Evolutionary conservation across 2,888 invertebrate genomes (phyloP), one percentile per base, ranked within the genome.

Genomic region (Unio delphinus): DNA sequence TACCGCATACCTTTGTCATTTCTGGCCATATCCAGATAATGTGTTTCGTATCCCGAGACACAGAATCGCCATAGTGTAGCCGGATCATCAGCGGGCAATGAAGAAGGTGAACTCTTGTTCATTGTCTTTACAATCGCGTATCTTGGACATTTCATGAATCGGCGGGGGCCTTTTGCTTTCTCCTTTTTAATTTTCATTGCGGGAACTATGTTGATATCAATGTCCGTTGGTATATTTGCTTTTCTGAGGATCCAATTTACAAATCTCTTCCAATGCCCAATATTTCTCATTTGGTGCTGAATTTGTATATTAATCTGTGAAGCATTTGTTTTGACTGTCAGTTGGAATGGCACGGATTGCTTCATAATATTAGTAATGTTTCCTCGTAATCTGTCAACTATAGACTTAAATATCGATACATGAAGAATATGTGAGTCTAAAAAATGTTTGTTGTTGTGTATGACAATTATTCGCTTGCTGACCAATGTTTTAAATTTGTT

Each of bases 191-290:
- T 23, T 4, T 74, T 61, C 15, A 81, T 45, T 1, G 74, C 79
- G 5, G 81, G 81, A 6, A 81, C 78, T 56, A 81, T 64, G 58
- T 81, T 79, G 1, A 81, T 63, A 68, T 81, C 79, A 45, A 81
- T 77, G 34, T 34, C 1, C 34, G 1, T 34, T 8, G 34, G 34
- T 7, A 34, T 34, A 8, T 34, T 34, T 8, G 34, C 34, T 34
- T 34, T 34, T 34, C 34, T 34, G 34, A 34, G 34, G 34, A 34
- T 7, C 34, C 34, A 34, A 8, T 34, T 34, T 7, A 34, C 34
- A 34, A 34, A 34, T 34, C 0, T 34, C 8, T 8, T 34, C 34
- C 34, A 34, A 3, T 34, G 34, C 34, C 34, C 34, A 34, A 8
- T 34, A 34, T 34, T 34, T 34, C 7, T 34, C 8, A 8, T 8